phyloP scores from a whole-genome alignment of 2,888 invertebrate species.

The Trichacis sp. region DNA sequence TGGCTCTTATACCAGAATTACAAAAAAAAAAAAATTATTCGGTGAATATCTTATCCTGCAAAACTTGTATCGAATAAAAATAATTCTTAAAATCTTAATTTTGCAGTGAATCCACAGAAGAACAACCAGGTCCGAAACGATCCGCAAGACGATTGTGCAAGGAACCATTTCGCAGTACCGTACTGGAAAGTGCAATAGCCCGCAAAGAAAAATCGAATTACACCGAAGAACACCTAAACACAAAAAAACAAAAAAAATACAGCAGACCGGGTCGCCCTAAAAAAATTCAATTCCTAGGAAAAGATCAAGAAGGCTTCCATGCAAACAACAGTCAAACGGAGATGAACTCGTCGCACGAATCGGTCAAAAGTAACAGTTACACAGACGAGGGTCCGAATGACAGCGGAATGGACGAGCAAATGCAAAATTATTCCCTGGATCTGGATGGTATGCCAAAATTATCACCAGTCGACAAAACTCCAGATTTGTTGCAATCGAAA shows the following conservation, averaged over 20 bases:
- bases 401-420: constrained; percentile 45
- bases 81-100: constrained; percentile 10
- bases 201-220: constrained; percentile 80
- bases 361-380: constrained; percentile 47
- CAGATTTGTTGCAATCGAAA: constrained; percentile 48
- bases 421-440: constrained; percentile 48
- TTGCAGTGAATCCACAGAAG: constrained; percentile 57
- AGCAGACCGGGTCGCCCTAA: constrained; percentile 62
- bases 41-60: no score
- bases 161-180: constrained; percentile 71
- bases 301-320: constrained; percentile 43
- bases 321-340: constrained; percentile 48
- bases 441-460: constrained; percentile 66
- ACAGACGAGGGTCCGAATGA: constrained; percentile 47
- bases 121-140: constrained; percentile 72
- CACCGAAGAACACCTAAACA: constrained; percentile 60
- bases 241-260: constrained; percentile 58
- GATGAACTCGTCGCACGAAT: constrained; percentile 49
- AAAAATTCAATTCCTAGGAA: constrained; percentile 36
- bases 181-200: constrained; percentile 79
- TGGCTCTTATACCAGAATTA: no score
- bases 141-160: constrained; percentile 76
- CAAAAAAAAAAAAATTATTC: no score
- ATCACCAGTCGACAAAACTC: constrained; percentile 59
- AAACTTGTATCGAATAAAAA: no score